phyloP scores from a whole-genome alignment of 1,140 invertebrate species.

The Drosophila aff. region DNA sequence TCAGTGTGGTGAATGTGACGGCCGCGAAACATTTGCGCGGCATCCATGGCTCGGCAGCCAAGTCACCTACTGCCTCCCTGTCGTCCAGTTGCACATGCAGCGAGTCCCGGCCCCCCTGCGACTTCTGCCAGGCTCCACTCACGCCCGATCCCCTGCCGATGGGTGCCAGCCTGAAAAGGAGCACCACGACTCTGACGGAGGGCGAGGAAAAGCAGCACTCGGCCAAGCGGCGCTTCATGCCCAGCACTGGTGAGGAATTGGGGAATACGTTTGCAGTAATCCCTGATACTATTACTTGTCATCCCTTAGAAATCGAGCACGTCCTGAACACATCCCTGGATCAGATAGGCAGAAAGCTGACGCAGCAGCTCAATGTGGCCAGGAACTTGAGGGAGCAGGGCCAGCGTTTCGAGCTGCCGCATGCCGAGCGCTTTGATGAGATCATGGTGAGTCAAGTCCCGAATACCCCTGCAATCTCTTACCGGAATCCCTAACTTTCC shows the following conservation, averaged over 20 bases:
- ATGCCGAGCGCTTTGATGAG: constrained; percentile 70
- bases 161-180: constrained; percentile 40
- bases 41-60: constrained; percentile 36
- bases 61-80: constrained; percentile 45
- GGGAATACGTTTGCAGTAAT: background rate
- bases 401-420: constrained; percentile 65
- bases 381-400: constrained; percentile 70
- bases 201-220: constrained; percentile 38
- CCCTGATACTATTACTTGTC: background rate
- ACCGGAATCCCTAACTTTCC: background rate
- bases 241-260: constrained; percentile 54
- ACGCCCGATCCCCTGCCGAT: constrained; percentile 41
- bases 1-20: constrained; percentile 76
- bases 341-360: constrained; percentile 66
- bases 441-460: constrained; percentile 59
- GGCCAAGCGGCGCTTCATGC: constrained; percentile 65
- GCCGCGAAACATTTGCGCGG: constrained; percentile 73
- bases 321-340: constrained; percentile 68
- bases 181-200: constrained; percentile 13
- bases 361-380: constrained; percentile 70
- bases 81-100: constrained; percentile 56
- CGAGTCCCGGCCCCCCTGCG: constrained; percentile 45
- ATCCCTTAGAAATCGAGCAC: constrained; percentile 64
- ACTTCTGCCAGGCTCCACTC: constrained; percentile 50
- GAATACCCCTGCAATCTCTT: background rate